Evolutionary conservation across 2,113 vertebrate species (phyloP).

Genomic region (Nycticryphes semicollaris): DNA sequence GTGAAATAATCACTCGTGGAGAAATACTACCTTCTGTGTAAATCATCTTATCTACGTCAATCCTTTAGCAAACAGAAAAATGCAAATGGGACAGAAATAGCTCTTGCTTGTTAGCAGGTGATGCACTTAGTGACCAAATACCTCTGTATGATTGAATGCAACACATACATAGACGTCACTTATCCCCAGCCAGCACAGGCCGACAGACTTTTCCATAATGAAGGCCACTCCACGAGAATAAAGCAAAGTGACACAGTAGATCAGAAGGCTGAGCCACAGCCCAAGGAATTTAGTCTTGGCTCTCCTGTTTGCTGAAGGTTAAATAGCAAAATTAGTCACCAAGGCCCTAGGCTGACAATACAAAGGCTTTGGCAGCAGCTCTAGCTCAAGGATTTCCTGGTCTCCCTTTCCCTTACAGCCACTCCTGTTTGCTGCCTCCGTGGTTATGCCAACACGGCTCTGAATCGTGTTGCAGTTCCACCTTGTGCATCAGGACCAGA

Average conservation of each 20-base stretch:
- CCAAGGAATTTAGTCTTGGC: neutral
- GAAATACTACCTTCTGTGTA: neutral
- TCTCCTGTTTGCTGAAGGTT: slow-evolving; percentile 19
- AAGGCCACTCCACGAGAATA: neutral
- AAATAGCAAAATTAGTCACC: slow-evolving; percentile 40
- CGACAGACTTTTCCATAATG: rapidly evolving
- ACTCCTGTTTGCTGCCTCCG: neutral
- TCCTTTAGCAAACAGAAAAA: slow-evolving; percentile 2
- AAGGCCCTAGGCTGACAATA: neutral
- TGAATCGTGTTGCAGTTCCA: neutral
- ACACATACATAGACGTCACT: neutral
- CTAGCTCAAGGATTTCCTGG: slow-evolving; percentile 40
- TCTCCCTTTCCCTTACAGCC: neutral
- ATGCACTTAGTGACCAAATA: neutral
- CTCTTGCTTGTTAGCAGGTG: neutral
- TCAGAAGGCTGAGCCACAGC: neutral
- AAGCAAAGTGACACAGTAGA: neutral
- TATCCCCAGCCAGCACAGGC: neutral
- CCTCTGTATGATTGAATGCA: neutral
- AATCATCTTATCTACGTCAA: neutral
- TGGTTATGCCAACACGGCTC: neutral
- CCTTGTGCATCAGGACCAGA: neutral
- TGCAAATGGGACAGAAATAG: neutral
- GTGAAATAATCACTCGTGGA: neutral
- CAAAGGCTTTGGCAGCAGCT: slow-evolving; percentile 40